A percentile compares a stretch with the other conserved stretches of the same genome.
These are phyloP conservation scores for Lepidothrix coronata DNA, from an alignment of 2,113 vertebrate species.

Conservation along the genomic window DNA sequence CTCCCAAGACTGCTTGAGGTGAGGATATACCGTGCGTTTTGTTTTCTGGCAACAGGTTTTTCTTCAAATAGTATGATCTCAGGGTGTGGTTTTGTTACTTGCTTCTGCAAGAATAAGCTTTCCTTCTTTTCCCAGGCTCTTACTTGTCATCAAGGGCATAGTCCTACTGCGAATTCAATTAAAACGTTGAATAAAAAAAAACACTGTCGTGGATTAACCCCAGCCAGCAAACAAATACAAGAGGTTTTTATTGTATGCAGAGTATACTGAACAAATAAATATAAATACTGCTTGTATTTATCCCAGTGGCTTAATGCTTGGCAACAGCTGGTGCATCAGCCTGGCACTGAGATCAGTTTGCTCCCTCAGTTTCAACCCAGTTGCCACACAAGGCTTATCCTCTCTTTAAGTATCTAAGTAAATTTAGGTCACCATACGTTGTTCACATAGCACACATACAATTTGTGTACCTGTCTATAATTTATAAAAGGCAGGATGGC, in stretches of 20 bases:
- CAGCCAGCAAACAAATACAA: neutral
- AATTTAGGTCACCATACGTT: neutral
- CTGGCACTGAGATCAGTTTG: neutral
- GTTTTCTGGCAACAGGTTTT: neutral
- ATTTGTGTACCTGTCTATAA: neutral
- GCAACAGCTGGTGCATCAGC: neutral
- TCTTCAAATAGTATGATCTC: neutral
- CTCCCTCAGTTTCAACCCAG: neutral
- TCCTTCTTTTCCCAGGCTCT: neutral
- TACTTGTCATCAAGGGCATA: neutral
- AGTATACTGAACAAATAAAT: neutral
- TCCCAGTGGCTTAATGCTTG: neutral
- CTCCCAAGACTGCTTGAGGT: neutral
- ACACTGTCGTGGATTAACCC: neutral
- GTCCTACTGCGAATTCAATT: neutral
- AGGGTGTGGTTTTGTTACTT: neutral
- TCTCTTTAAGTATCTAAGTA: neutral
- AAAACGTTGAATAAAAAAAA: neutral
- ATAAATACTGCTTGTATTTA: neutral
- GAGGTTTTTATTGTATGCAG: neutral
- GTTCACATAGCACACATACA: accelerated
- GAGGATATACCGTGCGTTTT: neutral
- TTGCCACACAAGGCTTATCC: neutral
- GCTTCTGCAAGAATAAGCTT: neutral
- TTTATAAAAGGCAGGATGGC: neutral